Evolutionary conservation across 2,797 vertebrate genomes (phyloP).

Genomic region (Phataginus tetradactyla): DNA sequence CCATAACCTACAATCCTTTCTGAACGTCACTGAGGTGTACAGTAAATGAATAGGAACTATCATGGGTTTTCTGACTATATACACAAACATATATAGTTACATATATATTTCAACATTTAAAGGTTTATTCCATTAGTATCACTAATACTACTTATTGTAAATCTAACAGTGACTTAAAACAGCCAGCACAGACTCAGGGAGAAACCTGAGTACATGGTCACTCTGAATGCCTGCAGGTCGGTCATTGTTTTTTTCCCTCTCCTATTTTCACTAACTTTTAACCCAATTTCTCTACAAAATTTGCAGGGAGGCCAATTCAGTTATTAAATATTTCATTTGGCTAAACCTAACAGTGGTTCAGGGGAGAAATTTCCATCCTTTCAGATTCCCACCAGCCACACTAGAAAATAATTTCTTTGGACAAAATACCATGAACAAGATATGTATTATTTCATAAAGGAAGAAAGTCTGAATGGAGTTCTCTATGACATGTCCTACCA

Average conservation of each 20-base stretch:
- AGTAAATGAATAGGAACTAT: not conserved
- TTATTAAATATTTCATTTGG: conserved; percentile 4
- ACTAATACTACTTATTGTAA: not conserved
- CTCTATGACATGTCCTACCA: not conserved
- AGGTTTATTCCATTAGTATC: not conserved
- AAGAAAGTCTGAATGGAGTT: not conserved
- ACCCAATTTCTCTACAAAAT: not conserved
- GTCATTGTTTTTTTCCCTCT: not conserved
- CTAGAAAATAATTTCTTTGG: not conserved
- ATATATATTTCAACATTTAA: not conserved
- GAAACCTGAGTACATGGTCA: not conserved
- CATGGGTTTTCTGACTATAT: not conserved
- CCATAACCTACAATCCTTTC: not conserved
- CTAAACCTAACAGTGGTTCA: not conserved
- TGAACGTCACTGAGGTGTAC: not conserved
- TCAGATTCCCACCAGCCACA: not conserved
- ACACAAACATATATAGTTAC: not conserved
- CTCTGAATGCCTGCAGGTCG: not conserved
- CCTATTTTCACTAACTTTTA: not conserved
- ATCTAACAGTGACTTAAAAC: not conserved
- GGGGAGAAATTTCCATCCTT: not conserved
- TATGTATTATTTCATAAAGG: not conserved
- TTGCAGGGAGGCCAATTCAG: not conserved
- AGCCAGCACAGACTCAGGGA: not conserved
- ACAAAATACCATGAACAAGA: not conserved